Base-by-base conservation (phyloP, 2,888 invertebrate species). In the Amiota mariae region DNA sequence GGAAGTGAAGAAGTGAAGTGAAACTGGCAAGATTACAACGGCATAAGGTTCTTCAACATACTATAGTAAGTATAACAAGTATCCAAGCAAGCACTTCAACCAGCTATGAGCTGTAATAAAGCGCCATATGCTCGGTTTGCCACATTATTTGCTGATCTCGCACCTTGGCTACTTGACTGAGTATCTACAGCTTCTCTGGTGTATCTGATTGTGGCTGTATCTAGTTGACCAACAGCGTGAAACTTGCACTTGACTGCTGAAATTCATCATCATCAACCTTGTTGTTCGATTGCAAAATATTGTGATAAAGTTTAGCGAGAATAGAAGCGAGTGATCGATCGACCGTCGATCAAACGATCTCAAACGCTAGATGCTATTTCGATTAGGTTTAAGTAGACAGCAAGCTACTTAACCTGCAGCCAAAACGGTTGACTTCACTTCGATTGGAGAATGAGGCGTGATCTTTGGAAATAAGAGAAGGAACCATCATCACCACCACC, bases 381-480 rank as follows among this genome's bases (percentile, higher is more conserved):
- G 83, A 86, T 88, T 88, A 86, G 79, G 79, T 79, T 85, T 84
- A 87, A 86, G 85, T 86, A 87, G 87, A 86, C 86, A 87, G 87
- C 79, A 77, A 77, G 79, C 81, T 82, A 83, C 85, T 84, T 87
- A 81, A 88, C 88, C 87, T 76, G 88, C 88, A 87, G 88, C 87
- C 78, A 85, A 85, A 84, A 78, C 84, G 80, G 80, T 81, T 81
- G 84, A 77, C 78, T 80, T 78, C 77, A 76, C 66, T 47, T 47
- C 3, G 70, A 72, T 61, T 75, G 70, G 51, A 54, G 54, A 54
- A n/a, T 36, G 36, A 36, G 36, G 36, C 36, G 36, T 36, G 36
- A 36, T 36, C 36, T 36, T 36, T 36, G 36, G 36, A 36, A 36
- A 36, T 6, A 36, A 36, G 36, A 36, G 36, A 36, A 36, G 36